A percentile compares a stretch with the other conserved stretches of the same genome.
Conservation (phyloP, 1,140 invertebrate species). For the Nephila pilipes region DNA sequence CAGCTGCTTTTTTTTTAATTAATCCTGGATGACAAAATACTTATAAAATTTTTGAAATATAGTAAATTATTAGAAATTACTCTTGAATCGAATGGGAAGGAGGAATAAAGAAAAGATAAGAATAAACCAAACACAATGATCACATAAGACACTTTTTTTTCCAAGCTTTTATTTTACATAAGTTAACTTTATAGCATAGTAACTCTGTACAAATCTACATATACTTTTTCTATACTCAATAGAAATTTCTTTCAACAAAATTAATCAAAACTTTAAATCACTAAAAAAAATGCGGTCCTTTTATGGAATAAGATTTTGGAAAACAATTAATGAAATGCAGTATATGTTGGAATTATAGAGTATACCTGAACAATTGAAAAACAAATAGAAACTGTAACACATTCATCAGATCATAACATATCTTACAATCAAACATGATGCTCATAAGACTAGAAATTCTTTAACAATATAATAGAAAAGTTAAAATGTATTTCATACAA, state of each 20-base stretch:
- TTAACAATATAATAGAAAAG: background rate
- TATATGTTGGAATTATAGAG: slow-evolving; percentile 3
- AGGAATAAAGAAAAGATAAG: too few relatives aligned
- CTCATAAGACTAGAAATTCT: background rate
- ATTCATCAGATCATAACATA: background rate
- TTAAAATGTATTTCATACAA: background rate
- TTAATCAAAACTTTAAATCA: background rate
- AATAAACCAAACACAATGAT: background rate
- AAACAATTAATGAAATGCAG: slow-evolving; percentile 14
- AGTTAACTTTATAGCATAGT: background rate
- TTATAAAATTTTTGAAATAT: too few relatives aligned
- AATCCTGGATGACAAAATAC: too few relatives aligned
- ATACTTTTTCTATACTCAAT: background rate
- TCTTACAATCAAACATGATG: background rate
- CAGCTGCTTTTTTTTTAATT: too few relatives aligned
- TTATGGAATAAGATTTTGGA: background rate
- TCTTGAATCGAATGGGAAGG: too few relatives aligned
- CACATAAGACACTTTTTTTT: background rate
- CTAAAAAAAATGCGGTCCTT: background rate
- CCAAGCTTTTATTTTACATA: slow-evolving; percentile 15
- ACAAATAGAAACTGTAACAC: background rate
- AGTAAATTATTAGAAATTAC: too few relatives aligned
- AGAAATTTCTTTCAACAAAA: background rate
- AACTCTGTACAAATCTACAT: slow-evolving; percentile 26
- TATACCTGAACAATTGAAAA: background rate